Percentiles rank a stretch among this genome's conserved stretches.
Conservation (phyloP, 2,113 vertebrate species). For the Danio rerio region DNA sequence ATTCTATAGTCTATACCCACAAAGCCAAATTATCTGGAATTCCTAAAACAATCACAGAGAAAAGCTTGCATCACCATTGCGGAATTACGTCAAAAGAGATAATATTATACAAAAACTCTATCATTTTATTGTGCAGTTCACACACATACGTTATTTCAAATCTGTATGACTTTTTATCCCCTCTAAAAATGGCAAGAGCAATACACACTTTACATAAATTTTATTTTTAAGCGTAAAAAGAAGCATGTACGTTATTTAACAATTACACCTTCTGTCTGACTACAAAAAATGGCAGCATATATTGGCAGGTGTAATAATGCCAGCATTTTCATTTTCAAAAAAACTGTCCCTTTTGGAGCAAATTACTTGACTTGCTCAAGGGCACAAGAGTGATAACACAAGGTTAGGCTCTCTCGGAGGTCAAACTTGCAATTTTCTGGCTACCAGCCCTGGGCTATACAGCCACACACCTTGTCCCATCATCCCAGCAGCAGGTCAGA, state of each 20-base stretch:
- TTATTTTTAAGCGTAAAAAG: background rate
- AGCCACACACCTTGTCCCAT: background rate
- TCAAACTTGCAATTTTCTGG: conserved; percentile 1
- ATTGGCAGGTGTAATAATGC: background rate
- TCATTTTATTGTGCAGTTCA: background rate
- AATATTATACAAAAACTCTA: too few relatives aligned
- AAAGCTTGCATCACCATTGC: too few relatives aligned
- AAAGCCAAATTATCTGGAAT: too few relatives aligned
- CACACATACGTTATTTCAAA: background rate
- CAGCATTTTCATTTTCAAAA: background rate
- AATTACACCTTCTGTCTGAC: background rate
- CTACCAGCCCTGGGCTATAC: conserved; percentile 5
- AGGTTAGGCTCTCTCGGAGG: background rate
- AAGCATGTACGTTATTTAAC: background rate
- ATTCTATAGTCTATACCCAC: too few relatives aligned
- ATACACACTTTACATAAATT: background rate
- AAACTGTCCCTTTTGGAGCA: background rate
- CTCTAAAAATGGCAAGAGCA: background rate
- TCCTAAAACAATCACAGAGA: too few relatives aligned
- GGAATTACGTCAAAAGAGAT: too few relatives aligned
- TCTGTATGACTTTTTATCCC: background rate
- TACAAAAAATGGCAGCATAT: background rate
- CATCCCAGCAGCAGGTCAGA: background rate
- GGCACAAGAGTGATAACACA: conserved; percentile 7
- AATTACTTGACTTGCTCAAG: conserved; percentile 4